Percentiles rank a stretch among this genome's conserved stretches.
Evolutionary conservation across 2,888 invertebrate genomes (phyloP).

Genomic region (Calephelis perditalis): DNA sequence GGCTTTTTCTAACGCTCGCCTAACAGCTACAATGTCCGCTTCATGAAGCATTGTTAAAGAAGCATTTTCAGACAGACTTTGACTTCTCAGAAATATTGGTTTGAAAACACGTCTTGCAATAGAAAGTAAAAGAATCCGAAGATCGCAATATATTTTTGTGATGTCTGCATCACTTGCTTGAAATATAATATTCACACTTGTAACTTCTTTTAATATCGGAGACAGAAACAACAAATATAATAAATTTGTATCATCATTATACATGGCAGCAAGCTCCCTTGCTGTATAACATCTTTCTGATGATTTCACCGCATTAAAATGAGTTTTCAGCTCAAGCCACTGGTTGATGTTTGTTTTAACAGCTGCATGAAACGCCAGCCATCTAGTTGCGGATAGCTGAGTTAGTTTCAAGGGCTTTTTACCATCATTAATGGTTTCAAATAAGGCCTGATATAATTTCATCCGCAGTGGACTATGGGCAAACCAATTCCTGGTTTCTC

Average conservation of each 20-base stretch:
- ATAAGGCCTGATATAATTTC: conserved; percentile 19
- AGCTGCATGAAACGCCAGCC: conserved; percentile 18
- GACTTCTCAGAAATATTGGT: conserved; percentile 7
- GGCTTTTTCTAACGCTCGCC: conserved; percentile 28
- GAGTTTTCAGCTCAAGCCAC: conserved; percentile 27
- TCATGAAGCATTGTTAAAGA: conserved; percentile 15
- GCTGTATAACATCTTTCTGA: conserved; percentile 26
- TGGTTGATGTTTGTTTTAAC: conserved; percentile 25
- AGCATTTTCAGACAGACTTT: conserved; percentile 7
- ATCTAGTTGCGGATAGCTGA: conserved; percentile 17
- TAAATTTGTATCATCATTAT: conserved; percentile 27
- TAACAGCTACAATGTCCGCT: conserved; percentile 27
- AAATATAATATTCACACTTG: background rate
- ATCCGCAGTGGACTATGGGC: conserved; percentile 24
- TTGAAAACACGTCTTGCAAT: conserved; percentile 9
- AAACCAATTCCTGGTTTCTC: conserved; percentile 32
- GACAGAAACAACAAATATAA: conserved; percentile 21
- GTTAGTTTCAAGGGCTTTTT: conserved; percentile 10
- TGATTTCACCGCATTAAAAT: conserved; percentile 25
- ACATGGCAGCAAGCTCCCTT: conserved; percentile 26
- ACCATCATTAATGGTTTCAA: conserved; percentile 12
- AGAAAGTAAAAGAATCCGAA: background rate
- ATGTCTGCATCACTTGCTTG: background rate
- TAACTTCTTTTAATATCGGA: conserved; percentile 18
- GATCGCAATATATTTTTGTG: background rate